These are phyloP conservation scores for Cydia fagiglandana DNA, from an alignment of 1,140 invertebrate genomes.

Conservation along the genomic window DNA sequence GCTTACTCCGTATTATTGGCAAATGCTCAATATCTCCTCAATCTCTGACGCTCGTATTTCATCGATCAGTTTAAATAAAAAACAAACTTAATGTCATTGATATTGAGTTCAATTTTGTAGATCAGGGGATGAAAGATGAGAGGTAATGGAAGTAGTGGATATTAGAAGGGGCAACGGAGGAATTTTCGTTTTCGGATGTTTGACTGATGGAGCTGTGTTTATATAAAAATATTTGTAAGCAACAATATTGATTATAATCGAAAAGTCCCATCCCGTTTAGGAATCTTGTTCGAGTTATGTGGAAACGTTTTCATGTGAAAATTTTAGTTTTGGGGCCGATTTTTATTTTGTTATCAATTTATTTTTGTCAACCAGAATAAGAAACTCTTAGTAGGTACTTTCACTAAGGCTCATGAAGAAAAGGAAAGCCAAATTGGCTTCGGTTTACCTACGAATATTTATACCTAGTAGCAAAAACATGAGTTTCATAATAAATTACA, in stretches of 20 bases:
- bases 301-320: background rate
- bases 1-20: conserved; percentile 5
- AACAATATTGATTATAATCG: background rate
- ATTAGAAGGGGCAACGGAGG: background rate
- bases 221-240: background rate
- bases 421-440: too few relatives aligned
- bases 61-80: background rate
- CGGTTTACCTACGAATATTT: too few relatives aligned
- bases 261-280: background rate
- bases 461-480: too few relatives aligned
- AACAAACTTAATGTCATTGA: background rate
- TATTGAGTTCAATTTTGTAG: background rate
- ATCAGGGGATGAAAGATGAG: background rate
- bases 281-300: background rate
- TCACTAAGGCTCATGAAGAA: too few relatives aligned
- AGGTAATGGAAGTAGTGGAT: background rate
- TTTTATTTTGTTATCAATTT: too few relatives aligned
- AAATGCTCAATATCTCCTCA: background rate
- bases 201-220: background rate
- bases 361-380: too few relatives aligned
- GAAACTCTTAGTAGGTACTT: too few relatives aligned
- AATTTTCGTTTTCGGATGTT: background rate
- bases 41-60: background rate
- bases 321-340: too few relatives aligned
- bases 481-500: too few relatives aligned